Conservation (phyloP, 2,888 invertebrate genomes). For the Apoda limacodes region DNA sequence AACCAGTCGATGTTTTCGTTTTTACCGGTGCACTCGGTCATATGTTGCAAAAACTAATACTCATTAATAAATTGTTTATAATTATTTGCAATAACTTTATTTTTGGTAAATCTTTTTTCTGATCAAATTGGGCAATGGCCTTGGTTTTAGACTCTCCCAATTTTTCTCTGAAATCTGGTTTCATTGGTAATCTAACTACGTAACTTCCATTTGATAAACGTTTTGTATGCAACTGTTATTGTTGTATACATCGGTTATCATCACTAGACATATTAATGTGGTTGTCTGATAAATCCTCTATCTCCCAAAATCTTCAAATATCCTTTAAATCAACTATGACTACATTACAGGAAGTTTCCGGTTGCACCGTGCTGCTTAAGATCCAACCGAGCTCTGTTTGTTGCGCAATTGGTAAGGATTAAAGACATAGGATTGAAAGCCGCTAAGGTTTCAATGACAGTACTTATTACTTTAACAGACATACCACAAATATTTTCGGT, state of each 20-base stretch:
- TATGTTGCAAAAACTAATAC: too few relatives aligned
- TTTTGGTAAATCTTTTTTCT: constrained; percentile 5
- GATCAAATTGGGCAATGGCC: constrained; percentile 7
- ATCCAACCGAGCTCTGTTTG: too few relatives aligned
- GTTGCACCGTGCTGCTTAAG: too few relatives aligned
- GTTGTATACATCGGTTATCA: constrained; percentile 6
- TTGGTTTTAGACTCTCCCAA: constrained; percentile 7
- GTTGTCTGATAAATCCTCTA: constrained; percentile 6
- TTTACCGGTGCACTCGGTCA: too few relatives aligned
- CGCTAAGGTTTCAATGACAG: not conserved
- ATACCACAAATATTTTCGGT: too few relatives aligned
- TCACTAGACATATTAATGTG: constrained; percentile 3
- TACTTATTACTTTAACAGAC: too few relatives aligned
- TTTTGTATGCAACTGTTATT: constrained; percentile 4
- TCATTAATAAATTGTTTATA: too few relatives aligned
- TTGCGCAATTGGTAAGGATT: not conserved
- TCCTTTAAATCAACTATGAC: constrained; percentile 1
- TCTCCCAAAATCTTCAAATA: constrained; percentile 2
- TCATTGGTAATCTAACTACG: constrained; percentile 3
- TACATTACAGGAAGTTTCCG: too few relatives aligned
- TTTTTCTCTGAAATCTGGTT: constrained; percentile 3
- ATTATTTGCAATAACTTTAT: too few relatives aligned
- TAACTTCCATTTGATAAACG: constrained; percentile 8
- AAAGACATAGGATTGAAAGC: not conserved
- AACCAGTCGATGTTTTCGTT: too few relatives aligned